Conservation (phyloP, 2,888 invertebrate species). For the Leucoptera coffeella region DNA sequence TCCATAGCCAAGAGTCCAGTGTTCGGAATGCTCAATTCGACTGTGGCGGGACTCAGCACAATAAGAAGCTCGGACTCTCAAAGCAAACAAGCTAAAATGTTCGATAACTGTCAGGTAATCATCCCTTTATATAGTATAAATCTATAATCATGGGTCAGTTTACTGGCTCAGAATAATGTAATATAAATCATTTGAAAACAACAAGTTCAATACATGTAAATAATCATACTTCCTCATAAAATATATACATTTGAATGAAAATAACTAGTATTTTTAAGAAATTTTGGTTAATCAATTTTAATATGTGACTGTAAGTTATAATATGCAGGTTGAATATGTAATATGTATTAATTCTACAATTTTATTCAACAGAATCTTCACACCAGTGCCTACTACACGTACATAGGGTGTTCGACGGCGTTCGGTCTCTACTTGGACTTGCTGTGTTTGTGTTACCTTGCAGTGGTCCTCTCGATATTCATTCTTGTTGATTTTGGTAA, state of each 20-base stretch:
- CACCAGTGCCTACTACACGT: slow-evolving; percentile 63
- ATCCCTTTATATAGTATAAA: no score
- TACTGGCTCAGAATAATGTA: no score
- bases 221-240: no score
- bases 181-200: no score
- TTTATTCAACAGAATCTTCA: slow-evolving; percentile 66
- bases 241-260: no score
- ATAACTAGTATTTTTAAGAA: no score
- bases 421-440: slow-evolving; percentile 72
- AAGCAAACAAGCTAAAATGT: slow-evolving; percentile 49
- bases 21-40: slow-evolving; percentile 70
- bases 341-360: no score
- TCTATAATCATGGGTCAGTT: no score
- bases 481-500: slow-evolving; percentile 54
- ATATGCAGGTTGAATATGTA: no score
- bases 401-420: slow-evolving; percentile 57
- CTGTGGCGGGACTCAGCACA: slow-evolving; percentile 67
- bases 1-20: slow-evolving; percentile 70
- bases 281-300: no score
- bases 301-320: no score
- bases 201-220: no score
- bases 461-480: slow-evolving; percentile 58
- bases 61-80: slow-evolving; percentile 67
- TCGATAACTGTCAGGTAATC: slow-evolving; percentile 53
- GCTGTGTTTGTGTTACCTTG: slow-evolving; percentile 61